Evolutionary conservation across 2,888 invertebrate genomes (phyloP), one percentile per base, ranked within the genome.

Genomic region (Lasioglossum pauxillum): DNA sequence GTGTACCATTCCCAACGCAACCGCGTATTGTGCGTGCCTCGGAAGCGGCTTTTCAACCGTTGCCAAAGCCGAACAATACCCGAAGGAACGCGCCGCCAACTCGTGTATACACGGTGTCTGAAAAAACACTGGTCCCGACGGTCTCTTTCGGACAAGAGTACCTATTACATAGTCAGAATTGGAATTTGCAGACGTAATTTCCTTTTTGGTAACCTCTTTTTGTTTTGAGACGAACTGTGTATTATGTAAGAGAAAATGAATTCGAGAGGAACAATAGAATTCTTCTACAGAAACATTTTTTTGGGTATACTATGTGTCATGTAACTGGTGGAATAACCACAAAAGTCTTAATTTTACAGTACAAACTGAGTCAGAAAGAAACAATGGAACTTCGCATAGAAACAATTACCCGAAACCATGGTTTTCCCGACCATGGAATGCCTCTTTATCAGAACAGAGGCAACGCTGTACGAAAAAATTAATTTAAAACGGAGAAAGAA

Each of bases 61-160:
- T 84, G 84, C 78, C 90, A 79, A 80, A 73, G 72, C 82, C 75
- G 89, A 89, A 92, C 92, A 91, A 92, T 90, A 85, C 85, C 19
- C 81, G 84, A 91, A 90, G 91, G 90, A 90, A 85, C 84, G 60
- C 74, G 49, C 16, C 31, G 46, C 44, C 57, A 74, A 23, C 41
- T 35, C 4, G 38, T 27, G 35, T 53, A 73, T 79, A 84, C 85
- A n/a, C 60, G 79, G 84, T 84, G 84, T 35, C 31, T 64, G 60
- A 7, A 27, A 75, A 31, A 60, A 38, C 49, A 14, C 35, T 7
- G 31, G 2, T 71, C 38, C 4, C 69, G 35, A 38, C 10, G 19
- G 10, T 38, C 12, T 19, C 23, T 3, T 12, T 35, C 35, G 35
- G 23, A 23, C 35, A 8, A 19, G 5, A 19, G 67, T 8, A 19